phyloP scores from a whole-genome alignment of 1,140 invertebrate species.

The Orchestia grillus region DNA sequence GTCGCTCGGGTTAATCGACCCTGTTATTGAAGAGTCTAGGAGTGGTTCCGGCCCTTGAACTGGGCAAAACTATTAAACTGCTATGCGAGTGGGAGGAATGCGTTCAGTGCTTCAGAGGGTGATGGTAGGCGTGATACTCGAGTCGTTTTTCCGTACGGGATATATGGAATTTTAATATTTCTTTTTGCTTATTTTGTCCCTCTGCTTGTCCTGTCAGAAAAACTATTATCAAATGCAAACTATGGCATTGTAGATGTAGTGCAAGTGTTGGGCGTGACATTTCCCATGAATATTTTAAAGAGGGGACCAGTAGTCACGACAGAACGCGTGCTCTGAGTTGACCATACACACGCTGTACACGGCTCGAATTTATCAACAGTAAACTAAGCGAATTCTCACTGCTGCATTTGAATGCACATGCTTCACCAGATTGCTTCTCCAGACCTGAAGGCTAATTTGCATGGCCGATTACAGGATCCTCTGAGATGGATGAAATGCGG shows the following conservation, averaged over 20 bases:
- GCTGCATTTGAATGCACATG: neutral
- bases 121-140: neutral
- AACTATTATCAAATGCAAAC: neutral
- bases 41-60: no score
- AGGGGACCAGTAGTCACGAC: neutral
- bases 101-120: no score
- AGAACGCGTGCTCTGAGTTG: neutral
- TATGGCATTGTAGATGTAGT: neutral
- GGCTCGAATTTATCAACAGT: neutral
- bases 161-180: neutral
- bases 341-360: neutral
- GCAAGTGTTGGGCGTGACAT: neutral
- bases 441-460: neutral
- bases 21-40: no score
- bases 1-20: no score
- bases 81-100: no score
- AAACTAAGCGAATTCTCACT: slow-evolving; percentile 15
- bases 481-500: slow-evolving; percentile 32
- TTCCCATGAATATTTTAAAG: neutral
- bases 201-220: neutral
- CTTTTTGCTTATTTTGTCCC: neutral
- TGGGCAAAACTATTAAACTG: no score
- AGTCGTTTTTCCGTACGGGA: neutral
- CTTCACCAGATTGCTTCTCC: slow-evolving; percentile 28
- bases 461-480: slow-evolving; percentile 38